Evolutionary conservation across 2,888 invertebrate genomes (phyloP), one percentile per base, ranked within the genome.

Genomic region (Ecliptopera silaceata): DNA sequence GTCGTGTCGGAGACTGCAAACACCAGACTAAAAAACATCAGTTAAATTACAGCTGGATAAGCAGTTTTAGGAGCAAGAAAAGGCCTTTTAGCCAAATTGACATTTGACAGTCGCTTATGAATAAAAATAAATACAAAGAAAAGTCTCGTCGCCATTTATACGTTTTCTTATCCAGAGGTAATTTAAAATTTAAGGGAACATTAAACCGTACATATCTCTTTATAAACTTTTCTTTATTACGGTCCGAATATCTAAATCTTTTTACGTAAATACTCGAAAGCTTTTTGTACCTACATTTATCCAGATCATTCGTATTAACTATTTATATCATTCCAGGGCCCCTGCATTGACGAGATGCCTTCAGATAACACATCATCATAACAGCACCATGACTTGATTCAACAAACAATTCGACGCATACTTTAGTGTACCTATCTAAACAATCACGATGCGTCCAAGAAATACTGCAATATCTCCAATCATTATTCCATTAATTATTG

Each of bases 301-400:
- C 3, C n/a, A 36, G 12, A 13, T 5, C 5, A 12, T 17, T 8
- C 11, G 2, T 29, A 15, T 26, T 12, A 8, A 31, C 34, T 32
- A 49, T 63, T 62, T 61, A 74, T 80, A 79, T 69, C 70, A 54
- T 89, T 88, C 12, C 88, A 92, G 92, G 72, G 86, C 91, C 53
- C 91, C 90, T 34, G 84, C 87, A 62, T 84, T 92, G 57, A 91
- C 89, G 61, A 79, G 90, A 63, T 92, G 92, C 74, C 76, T 89
- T 39, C 90, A 88, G 73, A 74, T 81, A 60, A 75, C 83, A 60
- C 82, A 83, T 65, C 80, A 77, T 61, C 81, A 81, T 77, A 90
- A 90, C 73, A 76, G 77, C 74, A 91, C 88, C 52, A 86, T 75
- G 77, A 80, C 81, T 79, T 90, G 89, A 91, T 80, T 84, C 63